phyloP scores from a whole-genome alignment of 2,113 vertebrate genomes.

The Urocitellus parryii region DNA sequence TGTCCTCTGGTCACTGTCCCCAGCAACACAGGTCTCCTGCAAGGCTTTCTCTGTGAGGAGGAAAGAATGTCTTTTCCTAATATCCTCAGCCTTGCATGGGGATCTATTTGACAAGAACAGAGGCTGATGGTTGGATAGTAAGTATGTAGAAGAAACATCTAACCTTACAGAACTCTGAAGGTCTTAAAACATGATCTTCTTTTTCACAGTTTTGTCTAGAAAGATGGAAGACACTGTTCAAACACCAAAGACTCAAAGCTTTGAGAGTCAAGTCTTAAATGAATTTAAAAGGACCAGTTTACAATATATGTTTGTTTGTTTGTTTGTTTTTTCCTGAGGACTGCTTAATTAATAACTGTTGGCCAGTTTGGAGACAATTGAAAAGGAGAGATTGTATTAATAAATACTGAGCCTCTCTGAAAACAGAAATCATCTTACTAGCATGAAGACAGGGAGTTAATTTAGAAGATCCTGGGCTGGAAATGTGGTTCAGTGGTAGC shows the following conservation, averaged over 20 bases:
- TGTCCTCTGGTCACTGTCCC: background rate
- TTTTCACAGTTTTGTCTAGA: background rate
- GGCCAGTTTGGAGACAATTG: background rate
- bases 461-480: background rate
- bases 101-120: background rate
- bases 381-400: background rate
- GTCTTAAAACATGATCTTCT: background rate
- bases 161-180: background rate
- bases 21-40: background rate
- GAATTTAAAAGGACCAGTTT: conserved; percentile 13
- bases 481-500: too few relatives aligned
- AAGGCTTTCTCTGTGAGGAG: background rate
- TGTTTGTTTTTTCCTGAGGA: background rate
- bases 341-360: background rate
- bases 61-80: background rate
- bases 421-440: background rate
- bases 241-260: background rate
- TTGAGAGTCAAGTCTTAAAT: background rate
- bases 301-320: background rate
- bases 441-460: background rate
- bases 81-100: background rate
- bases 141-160: background rate
- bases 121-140: background rate
- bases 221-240: background rate
- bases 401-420: background rate